phyloP scores from a whole-genome alignment of 2,113 vertebrate species.

The Hepsetus odoe region DNA sequence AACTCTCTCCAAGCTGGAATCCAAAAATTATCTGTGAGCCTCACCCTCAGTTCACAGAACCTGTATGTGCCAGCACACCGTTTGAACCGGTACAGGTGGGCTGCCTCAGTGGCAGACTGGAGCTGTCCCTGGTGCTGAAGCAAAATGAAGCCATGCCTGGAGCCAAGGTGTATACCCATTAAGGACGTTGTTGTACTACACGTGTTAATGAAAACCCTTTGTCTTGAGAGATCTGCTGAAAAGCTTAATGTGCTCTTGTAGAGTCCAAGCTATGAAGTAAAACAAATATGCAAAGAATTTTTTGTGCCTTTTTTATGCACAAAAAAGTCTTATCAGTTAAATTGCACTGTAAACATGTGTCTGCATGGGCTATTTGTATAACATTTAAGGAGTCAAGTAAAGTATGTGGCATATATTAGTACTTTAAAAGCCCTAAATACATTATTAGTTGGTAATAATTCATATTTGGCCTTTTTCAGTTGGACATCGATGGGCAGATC shows the following conservation, averaged over 20 bases:
- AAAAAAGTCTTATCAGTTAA: too few relatives aligned
- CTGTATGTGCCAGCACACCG: constrained; percentile 78
- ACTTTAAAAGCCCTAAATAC: neutral
- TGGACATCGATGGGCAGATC: constrained; percentile 92
- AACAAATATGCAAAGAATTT: too few relatives aligned
- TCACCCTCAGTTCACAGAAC: constrained; percentile 93
- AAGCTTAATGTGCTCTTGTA: too few relatives aligned
- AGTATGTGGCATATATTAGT: neutral
- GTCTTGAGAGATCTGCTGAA: too few relatives aligned
- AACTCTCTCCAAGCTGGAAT: constrained; percentile 98
- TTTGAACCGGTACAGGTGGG: constrained; percentile 92
- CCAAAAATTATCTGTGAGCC: constrained; percentile 96
- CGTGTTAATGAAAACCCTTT: neutral
- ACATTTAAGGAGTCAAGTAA: neutral
- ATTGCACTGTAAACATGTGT: too few relatives aligned
- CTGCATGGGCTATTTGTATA: neutral
- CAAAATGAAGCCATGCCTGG: constrained; percentile 93
- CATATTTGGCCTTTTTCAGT: constrained; percentile 70
- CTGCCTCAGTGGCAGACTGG: constrained; percentile 84
- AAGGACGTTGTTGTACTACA: neutral
- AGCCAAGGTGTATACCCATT: constrained; percentile 80
- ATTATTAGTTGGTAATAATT: neutral
- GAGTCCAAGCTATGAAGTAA: too few relatives aligned
- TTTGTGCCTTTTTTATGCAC: too few relatives aligned
- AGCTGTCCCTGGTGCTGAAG: constrained; percentile 89